phyloP scores from a whole-genome alignment of 2,797 vertebrate species.

The Allobates femoralis region DNA sequence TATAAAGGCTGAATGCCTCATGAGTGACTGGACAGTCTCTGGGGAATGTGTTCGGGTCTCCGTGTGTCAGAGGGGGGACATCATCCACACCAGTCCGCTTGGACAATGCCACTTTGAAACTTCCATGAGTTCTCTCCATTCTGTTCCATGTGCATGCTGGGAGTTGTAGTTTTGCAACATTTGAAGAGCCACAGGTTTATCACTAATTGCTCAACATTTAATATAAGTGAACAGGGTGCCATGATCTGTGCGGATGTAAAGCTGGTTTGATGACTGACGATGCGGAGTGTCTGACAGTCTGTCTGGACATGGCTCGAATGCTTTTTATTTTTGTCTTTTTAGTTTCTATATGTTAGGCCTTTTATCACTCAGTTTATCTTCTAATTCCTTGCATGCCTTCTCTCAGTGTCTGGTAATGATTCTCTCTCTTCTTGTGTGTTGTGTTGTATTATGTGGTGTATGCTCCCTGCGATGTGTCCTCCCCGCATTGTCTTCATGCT shows the following conservation, averaged over 20 bases:
- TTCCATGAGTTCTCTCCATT: too few relatives aligned
- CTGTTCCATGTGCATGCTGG: too few relatives aligned
- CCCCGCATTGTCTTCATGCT: slow-evolving; percentile 5
- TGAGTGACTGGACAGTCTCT: neutral
- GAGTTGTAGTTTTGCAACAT: too few relatives aligned
- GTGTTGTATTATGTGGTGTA: neutral
- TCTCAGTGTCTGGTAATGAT: slow-evolving; percentile 62
- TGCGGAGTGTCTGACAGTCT: neutral
- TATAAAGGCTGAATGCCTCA: neutral
- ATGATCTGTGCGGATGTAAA: neutral
- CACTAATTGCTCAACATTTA: too few relatives aligned
- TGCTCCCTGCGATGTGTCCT: neutral
- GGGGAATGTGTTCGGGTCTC: neutral
- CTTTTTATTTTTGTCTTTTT: neutral
- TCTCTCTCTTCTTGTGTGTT: slow-evolving; percentile 42
- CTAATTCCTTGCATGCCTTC: slow-evolving; percentile 54
- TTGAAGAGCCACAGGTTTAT: too few relatives aligned
- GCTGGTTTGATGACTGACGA: neutral
- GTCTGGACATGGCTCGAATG: neutral
- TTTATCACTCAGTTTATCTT: slow-evolving; percentile 33
- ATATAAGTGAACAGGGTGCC: too few relatives aligned
- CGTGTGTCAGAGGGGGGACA: neutral
- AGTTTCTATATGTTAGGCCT: slow-evolving; percentile 1
- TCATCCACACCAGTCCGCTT: too few relatives aligned
- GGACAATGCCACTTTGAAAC: too few relatives aligned